A percentile compares a stretch with the other conserved stretches of the same genome.
These are phyloP conservation scores for Corynorhinus townsendii DNA, from an alignment of 2,113 vertebrate species.

Conservation along the genomic window DNA sequence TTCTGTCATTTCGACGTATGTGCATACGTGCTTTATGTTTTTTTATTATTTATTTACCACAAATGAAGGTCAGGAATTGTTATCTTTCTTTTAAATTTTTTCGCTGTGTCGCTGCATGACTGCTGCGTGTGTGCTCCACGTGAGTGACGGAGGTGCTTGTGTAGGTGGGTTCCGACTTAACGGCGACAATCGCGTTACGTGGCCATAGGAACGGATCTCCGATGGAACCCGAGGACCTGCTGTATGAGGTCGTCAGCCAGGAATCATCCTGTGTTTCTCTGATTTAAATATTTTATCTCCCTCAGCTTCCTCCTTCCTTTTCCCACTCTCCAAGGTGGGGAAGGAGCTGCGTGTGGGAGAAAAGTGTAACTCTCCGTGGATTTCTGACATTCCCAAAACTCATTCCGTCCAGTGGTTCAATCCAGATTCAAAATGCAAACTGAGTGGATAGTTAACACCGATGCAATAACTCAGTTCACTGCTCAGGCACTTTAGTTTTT, in stretches of 20 bases:
- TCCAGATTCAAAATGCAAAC: background rate
- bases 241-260: background rate
- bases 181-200: too few relatives aligned
- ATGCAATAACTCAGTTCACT: constrained; percentile 6
- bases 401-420: background rate
- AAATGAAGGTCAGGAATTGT: too few relatives aligned
- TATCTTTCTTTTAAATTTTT: too few relatives aligned
- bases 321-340: background rate
- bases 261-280: background rate
- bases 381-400: background rate
- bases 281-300: background rate
- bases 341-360: background rate
- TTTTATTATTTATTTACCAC: too few relatives aligned
- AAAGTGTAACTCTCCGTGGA: background rate
- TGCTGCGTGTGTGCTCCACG: too few relatives aligned
- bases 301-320: background rate
- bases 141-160: too few relatives aligned
- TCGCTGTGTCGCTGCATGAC: too few relatives aligned
- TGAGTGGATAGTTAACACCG: constrained; percentile 49
- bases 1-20: too few relatives aligned
- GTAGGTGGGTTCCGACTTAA: too few relatives aligned
- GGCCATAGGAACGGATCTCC: too few relatives aligned
- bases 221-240: too few relatives aligned
- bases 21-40: too few relatives aligned
- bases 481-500: constrained; percentile 37